These are phyloP conservation scores for Synchiropus splendidus DNA, from an alignment of 2,113 vertebrate species.

Conservation along the genomic window DNA sequence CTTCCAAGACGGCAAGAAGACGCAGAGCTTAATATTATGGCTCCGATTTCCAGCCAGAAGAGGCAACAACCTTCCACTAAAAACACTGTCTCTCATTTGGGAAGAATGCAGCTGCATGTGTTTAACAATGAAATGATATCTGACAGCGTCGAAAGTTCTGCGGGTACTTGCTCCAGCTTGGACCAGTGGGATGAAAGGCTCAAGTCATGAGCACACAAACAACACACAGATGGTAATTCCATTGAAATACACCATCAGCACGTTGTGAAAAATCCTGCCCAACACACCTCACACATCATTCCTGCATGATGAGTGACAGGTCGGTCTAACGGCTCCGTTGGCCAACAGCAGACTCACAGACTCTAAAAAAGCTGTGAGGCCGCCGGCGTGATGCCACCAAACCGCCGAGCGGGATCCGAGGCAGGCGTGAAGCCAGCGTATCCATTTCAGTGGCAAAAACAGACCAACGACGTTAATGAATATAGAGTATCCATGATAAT, in stretches of 20 bases:
- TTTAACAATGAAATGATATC: slow-evolving; percentile 36
- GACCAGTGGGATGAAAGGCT: too few species aligned
- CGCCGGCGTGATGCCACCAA: slow-evolving; percentile 28
- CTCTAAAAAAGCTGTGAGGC: too few species aligned
- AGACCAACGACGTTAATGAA: slow-evolving; percentile 30
- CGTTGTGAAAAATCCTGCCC: too few species aligned
- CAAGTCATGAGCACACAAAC: too few species aligned
- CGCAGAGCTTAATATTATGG: slow-evolving; percentile 32
- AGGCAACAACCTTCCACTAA: slow-evolving; percentile 43
- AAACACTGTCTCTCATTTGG: slow-evolving; percentile 44
- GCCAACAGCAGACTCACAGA: too few species aligned
- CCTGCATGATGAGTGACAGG: too few species aligned
- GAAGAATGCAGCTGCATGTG: slow-evolving; percentile 41
- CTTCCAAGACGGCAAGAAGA: slow-evolving; percentile 41
- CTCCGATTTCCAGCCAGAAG: slow-evolving; percentile 33
- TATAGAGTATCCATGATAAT: slow-evolving; percentile 26
- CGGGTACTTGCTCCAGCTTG: slow-evolving; percentile 16
- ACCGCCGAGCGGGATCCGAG: slow-evolving; percentile 35
- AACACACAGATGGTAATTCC: too few species aligned
- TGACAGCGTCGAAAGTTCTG: slow-evolving; percentile 37
- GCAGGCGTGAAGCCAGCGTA: slow-evolving; percentile 32
- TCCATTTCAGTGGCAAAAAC: slow-evolving; percentile 35
- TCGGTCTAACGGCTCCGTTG: too few species aligned
- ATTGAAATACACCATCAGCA: too few species aligned
- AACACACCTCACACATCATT: too few species aligned